Percentiles rank a stretch among this genome's conserved stretches.
Evolutionary conservation across 2,888 invertebrate species (phyloP).

Genomic region (Altica lythri): DNA sequence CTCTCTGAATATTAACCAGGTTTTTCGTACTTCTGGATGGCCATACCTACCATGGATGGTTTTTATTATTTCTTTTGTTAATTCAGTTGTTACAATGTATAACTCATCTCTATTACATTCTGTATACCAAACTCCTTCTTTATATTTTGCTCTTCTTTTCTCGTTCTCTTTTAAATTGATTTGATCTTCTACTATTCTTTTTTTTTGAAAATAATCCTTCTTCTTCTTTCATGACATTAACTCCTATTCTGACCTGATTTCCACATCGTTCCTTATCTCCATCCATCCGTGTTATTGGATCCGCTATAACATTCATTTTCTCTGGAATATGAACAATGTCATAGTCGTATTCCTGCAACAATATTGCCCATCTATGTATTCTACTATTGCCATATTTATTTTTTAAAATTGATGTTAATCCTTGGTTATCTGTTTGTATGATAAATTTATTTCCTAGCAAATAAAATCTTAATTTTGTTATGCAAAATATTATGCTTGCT

Average conservation of each 20-base stretch:
- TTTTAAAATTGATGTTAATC: slow-evolving; percentile 2
- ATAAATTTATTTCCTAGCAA: slow-evolving; percentile 13
- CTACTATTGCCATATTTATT: slow-evolving; percentile 16
- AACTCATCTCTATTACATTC: neutral
- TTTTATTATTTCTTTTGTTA: slow-evolving; percentile 1
- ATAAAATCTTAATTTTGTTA: slow-evolving; percentile 18
- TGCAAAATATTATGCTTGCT: slow-evolving; percentile 8
- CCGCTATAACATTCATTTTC: slow-evolving; percentile 13
- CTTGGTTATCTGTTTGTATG: slow-evolving; percentile 14
- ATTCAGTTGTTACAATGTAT: neutral
- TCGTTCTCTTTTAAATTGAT: neutral
- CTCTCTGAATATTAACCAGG: neutral
- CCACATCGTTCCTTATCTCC: neutral
- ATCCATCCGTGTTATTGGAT: slow-evolving; percentile 7
- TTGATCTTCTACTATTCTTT: neutral
- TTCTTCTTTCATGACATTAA: neutral
- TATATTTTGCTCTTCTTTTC: neutral
- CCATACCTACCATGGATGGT: neutral
- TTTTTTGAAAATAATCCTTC: slow-evolving; percentile 1
- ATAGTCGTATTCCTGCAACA: slow-evolving; percentile 18
- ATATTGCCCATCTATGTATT: slow-evolving; percentile 16
- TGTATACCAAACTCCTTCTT: neutral
- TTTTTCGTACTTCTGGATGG: neutral
- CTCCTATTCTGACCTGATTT: neutral
- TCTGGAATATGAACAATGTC: slow-evolving; percentile 11